phyloP scores from a whole-genome alignment of 2,888 invertebrate genomes.

The Netelia inedita region DNA sequence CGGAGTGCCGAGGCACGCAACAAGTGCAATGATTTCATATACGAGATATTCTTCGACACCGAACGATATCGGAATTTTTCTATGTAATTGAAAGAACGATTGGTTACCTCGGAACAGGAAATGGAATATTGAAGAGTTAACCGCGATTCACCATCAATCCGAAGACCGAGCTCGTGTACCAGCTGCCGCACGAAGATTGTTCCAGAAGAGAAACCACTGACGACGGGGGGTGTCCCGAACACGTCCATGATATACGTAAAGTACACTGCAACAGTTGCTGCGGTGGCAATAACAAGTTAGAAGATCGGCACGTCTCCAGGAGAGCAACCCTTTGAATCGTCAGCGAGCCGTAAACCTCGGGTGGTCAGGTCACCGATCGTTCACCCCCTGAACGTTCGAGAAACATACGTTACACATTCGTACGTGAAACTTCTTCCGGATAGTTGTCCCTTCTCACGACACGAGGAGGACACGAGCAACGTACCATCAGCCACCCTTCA shows the following conservation, averaged over 20 bases:
- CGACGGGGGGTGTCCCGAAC: conserved; percentile 65
- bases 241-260: conserved; percentile 15
- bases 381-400: conserved; percentile 70
- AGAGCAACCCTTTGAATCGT: conserved; percentile 64
- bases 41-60: background rate
- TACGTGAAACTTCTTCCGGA: conserved; percentile 69
- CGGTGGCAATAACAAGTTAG: conserved; percentile 37
- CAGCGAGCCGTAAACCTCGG: conserved; percentile 73
- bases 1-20: background rate
- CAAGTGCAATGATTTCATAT: background rate
- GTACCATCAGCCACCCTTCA: conserved; percentile 67
- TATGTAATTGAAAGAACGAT: background rate
- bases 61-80: background rate
- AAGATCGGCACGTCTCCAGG: conserved; percentile 16
- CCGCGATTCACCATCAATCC: conserved; percentile 40
- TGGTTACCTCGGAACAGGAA: conserved; percentile 30
- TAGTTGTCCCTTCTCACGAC: conserved; percentile 77
- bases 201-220: conserved; percentile 62
- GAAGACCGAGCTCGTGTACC: conserved; percentile 11
- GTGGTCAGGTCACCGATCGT: conserved; percentile 76
- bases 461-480: conserved; percentile 46
- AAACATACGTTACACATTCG: conserved; percentile 69
- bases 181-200: conserved; percentile 61
- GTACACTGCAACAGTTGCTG: conserved; percentile 26
- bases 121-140: conserved; percentile 35